Evolutionary conservation across 2,113 vertebrate species (phyloP), one percentile per base, ranked within the genome.

Genomic region (Catharus minimus): DNA sequence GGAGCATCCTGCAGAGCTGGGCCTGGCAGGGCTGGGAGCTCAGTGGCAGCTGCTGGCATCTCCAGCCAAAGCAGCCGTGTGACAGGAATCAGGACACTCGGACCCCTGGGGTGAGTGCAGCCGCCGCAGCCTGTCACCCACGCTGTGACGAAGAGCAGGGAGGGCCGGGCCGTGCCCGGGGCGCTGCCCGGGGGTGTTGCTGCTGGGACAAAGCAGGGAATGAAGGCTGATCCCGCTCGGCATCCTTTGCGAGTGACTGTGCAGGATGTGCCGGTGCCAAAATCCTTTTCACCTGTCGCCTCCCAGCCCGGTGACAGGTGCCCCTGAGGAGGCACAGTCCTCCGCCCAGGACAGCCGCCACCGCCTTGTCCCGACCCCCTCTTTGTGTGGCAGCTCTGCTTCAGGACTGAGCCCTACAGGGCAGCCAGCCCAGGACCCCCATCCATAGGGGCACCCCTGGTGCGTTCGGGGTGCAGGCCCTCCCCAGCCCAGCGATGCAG

Each of bases 181-280:
- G 84, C 2, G 50, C 56, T 49, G 50, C 69, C 83, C 8, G 1
- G 18, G 3, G 86, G 82, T 23, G 7, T 53, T 5, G 30, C 47
- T 28, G 20, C 0, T 8, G 27, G 50, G 47, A 41, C 33, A 46
- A 55, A 47, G 46, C 5, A 14, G 57, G 32, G 55, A 75, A 71
- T 71, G 46, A 27, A 47, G 57, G 69, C 77, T 24, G 49, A 52
- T 55, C 61, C 52, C 2, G 0, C 89, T 83, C 77, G 47, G 72
- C 87, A 67, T 90, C 87, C 69, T 68, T 89, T 46, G 61, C 1
- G 12, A 52, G 53, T 74, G 95, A 92, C 92, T 86, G 80, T 55
- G 75, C 71, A 82, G 79, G 89, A 85, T 21, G 41, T 44, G 74
- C 66, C 4, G 5, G 3, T 47, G 75, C 66, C 91, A 56, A 88